A percentile compares a stretch with the other conserved stretches of the same genome.
These are phyloP conservation scores for Toxostoma redivivum DNA, from an alignment of 2,113 vertebrate species.

Conservation along the genomic window DNA sequence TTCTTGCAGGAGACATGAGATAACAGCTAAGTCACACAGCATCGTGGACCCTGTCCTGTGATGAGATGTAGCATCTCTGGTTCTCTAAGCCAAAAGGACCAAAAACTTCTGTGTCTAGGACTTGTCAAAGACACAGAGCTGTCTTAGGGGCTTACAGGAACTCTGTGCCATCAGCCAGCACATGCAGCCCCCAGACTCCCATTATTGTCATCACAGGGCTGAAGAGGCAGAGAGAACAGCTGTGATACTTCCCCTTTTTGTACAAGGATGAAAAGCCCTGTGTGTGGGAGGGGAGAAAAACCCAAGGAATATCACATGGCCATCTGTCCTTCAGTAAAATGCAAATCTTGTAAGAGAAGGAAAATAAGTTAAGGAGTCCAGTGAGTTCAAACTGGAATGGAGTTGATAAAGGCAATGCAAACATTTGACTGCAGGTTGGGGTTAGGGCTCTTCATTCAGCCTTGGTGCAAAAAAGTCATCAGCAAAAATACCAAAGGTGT, in stretches of 20 bases:
- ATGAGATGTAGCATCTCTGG: background rate
- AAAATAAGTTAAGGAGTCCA: background rate
- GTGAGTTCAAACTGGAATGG: background rate
- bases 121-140: rapidly evolving
- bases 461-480: background rate
- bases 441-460: background rate
- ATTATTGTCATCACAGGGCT: rapidly evolving
- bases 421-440: background rate
- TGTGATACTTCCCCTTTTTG: background rate
- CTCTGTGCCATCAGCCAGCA: background rate
- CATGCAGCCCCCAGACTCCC: background rate
- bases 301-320: background rate
- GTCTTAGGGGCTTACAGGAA: background rate
- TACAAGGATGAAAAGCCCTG: background rate
- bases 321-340: background rate
- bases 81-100: background rate
- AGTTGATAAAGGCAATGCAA: background rate
- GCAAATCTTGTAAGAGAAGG: background rate
- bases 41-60: rapidly evolving
- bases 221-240: background rate
- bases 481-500: background rate
- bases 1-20: rapidly evolving
- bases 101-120: rapidly evolving
- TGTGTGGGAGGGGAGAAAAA: rapidly evolving
- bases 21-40: rapidly evolving